Conservation (phyloP, 2,797 vertebrate genomes). For the Sebastes elongatus region DNA sequence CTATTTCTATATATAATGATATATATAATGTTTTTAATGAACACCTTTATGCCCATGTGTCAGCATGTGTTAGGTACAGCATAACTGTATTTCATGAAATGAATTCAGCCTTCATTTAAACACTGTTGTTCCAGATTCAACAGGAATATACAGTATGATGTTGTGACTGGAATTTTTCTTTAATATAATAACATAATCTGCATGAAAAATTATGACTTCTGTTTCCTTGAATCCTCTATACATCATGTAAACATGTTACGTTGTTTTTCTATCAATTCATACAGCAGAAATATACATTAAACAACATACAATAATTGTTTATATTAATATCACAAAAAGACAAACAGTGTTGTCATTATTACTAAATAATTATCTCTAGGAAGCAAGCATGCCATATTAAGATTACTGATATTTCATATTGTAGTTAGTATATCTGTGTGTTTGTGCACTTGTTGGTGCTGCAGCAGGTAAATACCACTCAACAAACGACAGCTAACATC, state of each 20-base stretch:
- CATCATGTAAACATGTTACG: no score
- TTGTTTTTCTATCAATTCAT: neutral
- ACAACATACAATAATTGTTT: neutral
- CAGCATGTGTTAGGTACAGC: fast-evolving
- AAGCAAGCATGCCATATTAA: neutral
- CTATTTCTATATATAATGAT: fast-evolving
- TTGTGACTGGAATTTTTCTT: neutral
- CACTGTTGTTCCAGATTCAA: neutral
- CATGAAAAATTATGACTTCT: neutral
- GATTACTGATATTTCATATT: neutral
- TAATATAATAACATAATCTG: neutral
- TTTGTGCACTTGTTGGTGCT: neutral
- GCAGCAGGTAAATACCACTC: conserved; percentile 48
- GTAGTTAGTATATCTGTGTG: neutral
- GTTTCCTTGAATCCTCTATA: neutral
- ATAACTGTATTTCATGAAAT: no score
- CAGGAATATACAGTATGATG: fast-evolving
- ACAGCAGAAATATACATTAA: neutral
- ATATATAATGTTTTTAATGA: neutral
- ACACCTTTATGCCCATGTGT: neutral
- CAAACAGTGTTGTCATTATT: neutral
- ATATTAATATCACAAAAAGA: neutral
- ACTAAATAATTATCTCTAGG: neutral
- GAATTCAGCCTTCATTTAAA: neutral
- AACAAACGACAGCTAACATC: conserved; percentile 36